Evolutionary conservation across 2,113 vertebrate species (phyloP), one percentile per base, ranked within the genome.

Genomic region (Triplophysa rosa): DNA sequence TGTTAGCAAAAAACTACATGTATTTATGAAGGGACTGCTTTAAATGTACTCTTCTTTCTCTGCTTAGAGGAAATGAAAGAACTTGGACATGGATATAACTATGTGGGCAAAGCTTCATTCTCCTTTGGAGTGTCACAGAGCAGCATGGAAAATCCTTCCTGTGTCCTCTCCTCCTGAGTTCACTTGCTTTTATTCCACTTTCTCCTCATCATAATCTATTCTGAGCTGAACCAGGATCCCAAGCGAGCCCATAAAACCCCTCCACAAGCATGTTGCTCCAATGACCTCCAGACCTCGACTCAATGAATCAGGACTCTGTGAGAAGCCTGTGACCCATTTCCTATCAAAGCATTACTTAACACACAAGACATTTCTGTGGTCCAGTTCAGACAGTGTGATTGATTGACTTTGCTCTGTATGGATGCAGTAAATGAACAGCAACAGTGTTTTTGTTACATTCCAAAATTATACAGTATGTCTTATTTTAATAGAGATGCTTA

Each of bases 101-200:
- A 47, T 77, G 73, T 73, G 67, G 81, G 79, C 79, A 52, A 78
- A 81, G 83, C 78, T 76, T 37, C 37, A 67, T 75, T 80, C 74
- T 45, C 65, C 81, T 79, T 0, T 0, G 80, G 80, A 17, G 52
- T 75, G 78, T 71, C 80, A 86, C 63, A 84, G 83, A 14, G 78
- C 47, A 84, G 84, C 85, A 85, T 84, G 59, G 80, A 89, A 83
- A 89, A 79, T 81, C 47, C 82, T 71, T 73, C 77, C 69, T 24
- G 70, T 2, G n/a, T 56, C 64, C 33, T 78, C 37, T 74, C 71
- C 33, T 58, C 29, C 70, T 17, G 37, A 42, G 52, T 79, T 13
- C 19, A 24, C 77, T 81, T 79, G 56, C 66, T 82, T 71, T 63
- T 82, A 47, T 65, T 65, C 56, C 49, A 11, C 52, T 49, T 69